phyloP scores from a whole-genome alignment of 2,888 invertebrate genomes.

The Lasioglossum lativentre region DNA sequence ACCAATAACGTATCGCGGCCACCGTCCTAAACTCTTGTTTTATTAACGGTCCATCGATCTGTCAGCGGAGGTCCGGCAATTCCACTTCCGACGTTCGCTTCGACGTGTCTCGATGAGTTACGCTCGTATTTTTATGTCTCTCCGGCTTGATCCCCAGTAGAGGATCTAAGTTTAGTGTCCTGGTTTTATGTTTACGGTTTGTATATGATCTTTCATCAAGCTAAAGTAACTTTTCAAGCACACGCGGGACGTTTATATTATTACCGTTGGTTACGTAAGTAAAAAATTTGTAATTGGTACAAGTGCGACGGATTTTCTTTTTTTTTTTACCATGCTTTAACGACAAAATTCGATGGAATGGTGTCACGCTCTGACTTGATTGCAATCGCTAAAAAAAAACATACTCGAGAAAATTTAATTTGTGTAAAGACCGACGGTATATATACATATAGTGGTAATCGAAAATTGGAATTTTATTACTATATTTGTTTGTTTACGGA shows the following conservation, averaged over 20 bases:
- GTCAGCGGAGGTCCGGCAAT: constrained; percentile 3
- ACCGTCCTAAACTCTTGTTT: constrained; percentile 15
- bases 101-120: constrained; percentile 1
- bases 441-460: background rate
- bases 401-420: background rate
- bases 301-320: background rate
- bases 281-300: background rate
- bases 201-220: background rate
- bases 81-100: background rate
- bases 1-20: constrained; percentile 28
- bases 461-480: background rate
- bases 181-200: background rate
- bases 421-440: background rate
- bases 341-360: background rate
- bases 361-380: background rate
- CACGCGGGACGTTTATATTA: background rate
- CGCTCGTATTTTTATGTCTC: background rate
- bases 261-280: background rate
- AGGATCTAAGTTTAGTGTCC: background rate
- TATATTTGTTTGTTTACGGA: background rate
- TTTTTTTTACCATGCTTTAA: background rate
- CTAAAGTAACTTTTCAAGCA: background rate
- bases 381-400: background rate
- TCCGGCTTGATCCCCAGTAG: background rate
- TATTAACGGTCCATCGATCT: constrained; percentile 40